Percentiles rank a stretch among this genome's conserved stretches.
phyloP scores from a whole-genome alignment of 2,797 vertebrate genomes.

The Acanthis flammea region DNA sequence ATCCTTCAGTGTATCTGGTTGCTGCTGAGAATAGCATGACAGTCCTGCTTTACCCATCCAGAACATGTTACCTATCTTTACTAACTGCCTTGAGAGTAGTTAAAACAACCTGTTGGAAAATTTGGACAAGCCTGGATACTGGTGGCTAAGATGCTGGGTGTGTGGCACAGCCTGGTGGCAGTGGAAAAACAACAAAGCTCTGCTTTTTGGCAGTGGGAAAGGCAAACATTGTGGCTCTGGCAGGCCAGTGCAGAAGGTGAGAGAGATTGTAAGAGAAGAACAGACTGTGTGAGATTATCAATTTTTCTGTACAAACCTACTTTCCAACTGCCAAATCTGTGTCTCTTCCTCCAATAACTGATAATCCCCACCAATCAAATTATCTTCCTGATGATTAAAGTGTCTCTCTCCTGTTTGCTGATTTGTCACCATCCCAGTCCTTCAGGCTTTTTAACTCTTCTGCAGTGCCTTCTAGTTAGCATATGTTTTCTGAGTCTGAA shows the following conservation, averaged over 20 bases:
- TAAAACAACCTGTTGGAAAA: neutral
- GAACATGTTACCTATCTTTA: neutral
- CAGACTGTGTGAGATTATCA: neutral
- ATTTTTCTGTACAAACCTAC: neutral
- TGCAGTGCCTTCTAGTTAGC: neutral
- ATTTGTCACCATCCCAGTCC: neutral
- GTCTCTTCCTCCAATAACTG: neutral
- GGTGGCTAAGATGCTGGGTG: neutral
- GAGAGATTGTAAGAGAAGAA: neutral
- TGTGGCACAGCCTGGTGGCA: neutral
- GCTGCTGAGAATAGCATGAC: neutral
- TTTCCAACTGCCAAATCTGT: neutral
- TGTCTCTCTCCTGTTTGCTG: neutral
- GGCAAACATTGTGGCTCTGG: rapidly evolving
- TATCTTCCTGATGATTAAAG: neutral
- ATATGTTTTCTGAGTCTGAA: neutral
- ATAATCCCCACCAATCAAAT: neutral
- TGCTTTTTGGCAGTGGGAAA: neutral
- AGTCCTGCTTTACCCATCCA: neutral
- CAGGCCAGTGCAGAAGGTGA: neutral
- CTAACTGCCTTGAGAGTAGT: neutral
- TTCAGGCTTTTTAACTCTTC: neutral
- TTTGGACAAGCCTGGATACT: neutral
- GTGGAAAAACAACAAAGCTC: rapidly evolving
- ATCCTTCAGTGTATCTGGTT: neutral